phyloP scores from a whole-genome alignment of 2,113 vertebrate genomes.

The Passer montanus region DNA sequence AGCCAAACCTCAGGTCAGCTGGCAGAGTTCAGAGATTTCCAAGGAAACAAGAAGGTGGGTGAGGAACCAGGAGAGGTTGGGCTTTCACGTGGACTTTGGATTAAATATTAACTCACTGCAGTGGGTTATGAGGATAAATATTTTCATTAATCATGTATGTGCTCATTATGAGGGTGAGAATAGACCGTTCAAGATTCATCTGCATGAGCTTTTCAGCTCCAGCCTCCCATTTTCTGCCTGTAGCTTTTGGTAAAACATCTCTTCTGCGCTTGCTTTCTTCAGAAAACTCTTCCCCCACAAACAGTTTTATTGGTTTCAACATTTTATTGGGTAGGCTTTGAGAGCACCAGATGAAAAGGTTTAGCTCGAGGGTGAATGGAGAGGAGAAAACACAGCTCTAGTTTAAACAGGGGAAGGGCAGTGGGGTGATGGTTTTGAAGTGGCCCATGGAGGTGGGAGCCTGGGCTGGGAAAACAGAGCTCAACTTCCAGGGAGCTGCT shows the following conservation, averaged over 20 bases:
- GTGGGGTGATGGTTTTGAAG: not conserved
- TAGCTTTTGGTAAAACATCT: not conserved
- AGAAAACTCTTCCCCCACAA: not conserved
- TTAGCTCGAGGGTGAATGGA: not conserved
- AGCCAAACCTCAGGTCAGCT: not conserved
- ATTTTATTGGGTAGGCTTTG: not conserved
- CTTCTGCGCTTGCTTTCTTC: not conserved
- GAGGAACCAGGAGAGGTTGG: not conserved
- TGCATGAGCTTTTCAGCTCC: not conserved
- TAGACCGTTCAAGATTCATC: not conserved
- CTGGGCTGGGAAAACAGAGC: not conserved
- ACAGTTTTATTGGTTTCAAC: not conserved
- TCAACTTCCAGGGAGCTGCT: not conserved
- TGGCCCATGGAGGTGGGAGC: fast-evolving
- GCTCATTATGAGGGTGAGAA: slow-evolving; percentile 51
- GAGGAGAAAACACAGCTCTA: not conserved
- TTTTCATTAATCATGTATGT: slow-evolving; percentile 63
- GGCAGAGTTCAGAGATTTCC: slow-evolving; percentile 11
- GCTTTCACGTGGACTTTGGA: slow-evolving; percentile 7
- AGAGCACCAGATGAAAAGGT: not conserved
- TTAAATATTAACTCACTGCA: slow-evolving; percentile 66
- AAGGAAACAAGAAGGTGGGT: not conserved
- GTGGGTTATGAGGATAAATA: slow-evolving; percentile 52
- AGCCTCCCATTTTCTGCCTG: not conserved
- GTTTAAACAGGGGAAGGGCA: not conserved